Conservation (phyloP, 2,113 vertebrate genomes). For the Crotalus viridis region DNA sequence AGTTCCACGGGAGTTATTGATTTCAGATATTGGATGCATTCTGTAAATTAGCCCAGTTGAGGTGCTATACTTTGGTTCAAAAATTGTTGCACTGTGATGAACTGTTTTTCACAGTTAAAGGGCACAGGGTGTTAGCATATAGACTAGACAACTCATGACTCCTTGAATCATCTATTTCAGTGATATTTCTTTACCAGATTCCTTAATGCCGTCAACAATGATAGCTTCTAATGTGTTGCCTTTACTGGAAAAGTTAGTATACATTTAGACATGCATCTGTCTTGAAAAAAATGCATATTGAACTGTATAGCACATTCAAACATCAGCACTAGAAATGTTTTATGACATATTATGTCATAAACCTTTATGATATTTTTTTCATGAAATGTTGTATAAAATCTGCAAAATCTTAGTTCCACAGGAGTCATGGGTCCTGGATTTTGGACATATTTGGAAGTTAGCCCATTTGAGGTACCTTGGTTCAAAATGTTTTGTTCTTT, state of each 20-base stretch:
- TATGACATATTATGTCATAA: background rate
- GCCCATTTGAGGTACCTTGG: background rate
- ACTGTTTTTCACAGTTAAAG: background rate
- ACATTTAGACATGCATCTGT: background rate
- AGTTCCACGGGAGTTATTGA: background rate
- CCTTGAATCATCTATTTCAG: background rate
- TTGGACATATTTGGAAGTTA: background rate
- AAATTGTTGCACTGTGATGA: background rate
- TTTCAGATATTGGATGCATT: background rate
- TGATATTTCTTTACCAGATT: background rate
- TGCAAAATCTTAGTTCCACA: background rate
- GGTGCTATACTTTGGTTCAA: background rate
- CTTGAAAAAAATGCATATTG: background rate
- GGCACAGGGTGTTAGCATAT: background rate
- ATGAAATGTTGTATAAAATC: background rate
- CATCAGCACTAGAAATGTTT: background rate
- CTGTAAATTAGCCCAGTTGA: background rate
- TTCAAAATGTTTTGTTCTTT: background rate
- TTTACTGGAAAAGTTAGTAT: background rate
- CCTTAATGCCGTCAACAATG: background rate
- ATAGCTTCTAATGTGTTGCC: background rate
- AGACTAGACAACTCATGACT: background rate
- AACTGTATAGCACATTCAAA: background rate
- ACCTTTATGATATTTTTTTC: background rate
- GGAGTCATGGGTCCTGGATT: background rate